Percentiles rank a stretch among this genome's conserved stretches.
These are phyloP conservation scores for Regulus satrapa DNA, from an alignment of 2,113 vertebrate species.

Conservation along the genomic window DNA sequence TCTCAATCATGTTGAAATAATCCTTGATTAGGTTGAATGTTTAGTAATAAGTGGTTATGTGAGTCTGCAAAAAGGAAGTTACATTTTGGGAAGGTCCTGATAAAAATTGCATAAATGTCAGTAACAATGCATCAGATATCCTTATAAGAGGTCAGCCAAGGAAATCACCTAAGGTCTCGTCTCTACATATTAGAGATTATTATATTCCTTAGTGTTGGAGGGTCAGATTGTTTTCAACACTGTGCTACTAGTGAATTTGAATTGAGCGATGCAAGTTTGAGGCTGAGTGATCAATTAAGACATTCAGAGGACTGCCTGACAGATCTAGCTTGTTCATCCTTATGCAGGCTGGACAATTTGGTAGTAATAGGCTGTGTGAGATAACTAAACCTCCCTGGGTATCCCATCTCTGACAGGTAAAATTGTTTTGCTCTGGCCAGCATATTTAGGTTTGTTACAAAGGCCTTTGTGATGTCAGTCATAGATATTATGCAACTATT, in stretches of 20 bases:
- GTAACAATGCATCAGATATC: background rate
- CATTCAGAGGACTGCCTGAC: background rate
- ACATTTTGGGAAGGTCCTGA: background rate
- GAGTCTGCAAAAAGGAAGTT: background rate
- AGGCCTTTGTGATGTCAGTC: background rate
- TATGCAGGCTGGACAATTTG: background rate
- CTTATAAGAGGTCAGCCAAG: background rate
- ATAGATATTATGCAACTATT: background rate
- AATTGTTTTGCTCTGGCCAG: background rate
- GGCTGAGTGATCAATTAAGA: background rate
- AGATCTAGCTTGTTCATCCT: background rate
- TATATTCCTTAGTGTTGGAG: background rate
- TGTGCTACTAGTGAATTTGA: background rate
- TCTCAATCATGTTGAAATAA: no score
- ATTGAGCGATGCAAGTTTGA: background rate
- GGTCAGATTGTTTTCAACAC: background rate
- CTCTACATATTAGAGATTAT: background rate
- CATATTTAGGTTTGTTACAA: background rate
- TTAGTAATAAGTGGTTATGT: background rate
- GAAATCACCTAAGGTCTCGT: background rate
- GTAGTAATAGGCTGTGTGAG: background rate
- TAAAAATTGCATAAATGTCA: background rate
- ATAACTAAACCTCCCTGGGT: background rate
- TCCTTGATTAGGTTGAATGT: no score
- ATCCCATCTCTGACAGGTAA: background rate